Conservation (phyloP, 2,113 vertebrate species). For the Notiomystis cincta region DNA sequence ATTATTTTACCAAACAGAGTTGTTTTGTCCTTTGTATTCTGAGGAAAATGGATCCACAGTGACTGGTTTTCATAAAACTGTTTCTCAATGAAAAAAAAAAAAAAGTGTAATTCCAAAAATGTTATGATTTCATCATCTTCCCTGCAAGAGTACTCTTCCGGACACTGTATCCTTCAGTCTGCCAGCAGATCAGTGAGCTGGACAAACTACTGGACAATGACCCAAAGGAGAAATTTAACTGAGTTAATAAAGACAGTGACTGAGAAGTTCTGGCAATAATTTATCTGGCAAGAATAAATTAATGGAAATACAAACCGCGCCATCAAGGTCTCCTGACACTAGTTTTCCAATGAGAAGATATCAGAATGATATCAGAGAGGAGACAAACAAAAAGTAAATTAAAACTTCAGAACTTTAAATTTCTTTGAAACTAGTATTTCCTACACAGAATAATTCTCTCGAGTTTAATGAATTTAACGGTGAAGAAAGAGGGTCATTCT, state of each 20-base stretch:
- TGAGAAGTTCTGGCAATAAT: slow-evolving; percentile 22
- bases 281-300: slow-evolving; percentile 14
- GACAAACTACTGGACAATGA: slow-evolving; percentile 4
- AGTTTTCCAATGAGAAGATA: not conserved
- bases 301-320: slow-evolving; percentile 3
- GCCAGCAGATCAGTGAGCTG: not conserved
- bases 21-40: slow-evolving; percentile 1
- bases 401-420: not conserved
- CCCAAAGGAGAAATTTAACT: not conserved
- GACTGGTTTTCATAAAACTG: not conserved
- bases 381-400: not conserved
- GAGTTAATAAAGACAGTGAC: not conserved
- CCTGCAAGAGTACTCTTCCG: not conserved
- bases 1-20: slow-evolving; percentile 1
- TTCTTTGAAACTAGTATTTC: not conserved
- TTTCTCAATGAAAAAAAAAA: not conserved
- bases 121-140: not conserved
- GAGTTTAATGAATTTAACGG: not conserved
- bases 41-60: not conserved
- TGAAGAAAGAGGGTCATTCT: not conserved
- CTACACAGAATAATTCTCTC: not conserved
- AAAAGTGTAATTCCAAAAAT: not conserved
- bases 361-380: not conserved
- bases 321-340: not conserved
- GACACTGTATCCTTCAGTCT: not conserved